Conservation (phyloP, 1,140 invertebrate genomes). For the Drosophila virilis region DNA sequence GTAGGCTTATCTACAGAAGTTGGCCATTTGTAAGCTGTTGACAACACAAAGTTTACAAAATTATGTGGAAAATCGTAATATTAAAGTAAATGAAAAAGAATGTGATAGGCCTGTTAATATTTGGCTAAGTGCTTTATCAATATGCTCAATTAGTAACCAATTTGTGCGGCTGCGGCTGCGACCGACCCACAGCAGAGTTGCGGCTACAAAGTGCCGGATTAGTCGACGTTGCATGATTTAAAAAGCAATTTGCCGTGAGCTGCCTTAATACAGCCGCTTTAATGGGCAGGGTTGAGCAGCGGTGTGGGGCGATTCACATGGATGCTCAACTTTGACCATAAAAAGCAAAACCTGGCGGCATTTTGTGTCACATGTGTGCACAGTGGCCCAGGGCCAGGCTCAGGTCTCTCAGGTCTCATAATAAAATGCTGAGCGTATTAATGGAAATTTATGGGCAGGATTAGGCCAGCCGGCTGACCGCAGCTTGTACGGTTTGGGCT, state of each 20-base stretch:
- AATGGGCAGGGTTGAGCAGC: conserved; percentile 27
- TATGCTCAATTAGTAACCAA: not conserved
- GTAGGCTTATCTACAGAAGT: not conserved
- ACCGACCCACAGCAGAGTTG: conserved; percentile 13
- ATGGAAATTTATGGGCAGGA: conserved; percentile 73
- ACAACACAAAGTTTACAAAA: not conserved
- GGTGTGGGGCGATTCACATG: not conserved
- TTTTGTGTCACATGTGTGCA: conserved; percentile 59
- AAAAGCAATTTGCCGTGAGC: conserved; percentile 29
- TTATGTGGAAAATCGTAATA: no score
- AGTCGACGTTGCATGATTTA: conserved; percentile 22
- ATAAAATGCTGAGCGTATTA: conserved; percentile 76
- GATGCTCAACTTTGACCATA: conserved; percentile 58
- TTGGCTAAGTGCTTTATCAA: not conserved
- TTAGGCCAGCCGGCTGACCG: conserved; percentile 32
- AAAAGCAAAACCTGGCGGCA: conserved; percentile 40
- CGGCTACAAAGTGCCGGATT: conserved; percentile 42
- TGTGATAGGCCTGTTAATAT: not conserved
- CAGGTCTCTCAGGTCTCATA: conserved; percentile 28
- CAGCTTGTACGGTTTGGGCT: conserved; percentile 5
- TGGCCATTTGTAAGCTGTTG: not conserved
- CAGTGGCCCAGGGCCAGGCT: not conserved
- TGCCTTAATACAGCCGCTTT: conserved; percentile 24
- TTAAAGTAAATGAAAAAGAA: no score
- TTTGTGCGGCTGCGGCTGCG: conserved; percentile 7